phyloP scores from a whole-genome alignment of 2,797 vertebrate genomes.

The Acestrorhynchus altus region DNA sequence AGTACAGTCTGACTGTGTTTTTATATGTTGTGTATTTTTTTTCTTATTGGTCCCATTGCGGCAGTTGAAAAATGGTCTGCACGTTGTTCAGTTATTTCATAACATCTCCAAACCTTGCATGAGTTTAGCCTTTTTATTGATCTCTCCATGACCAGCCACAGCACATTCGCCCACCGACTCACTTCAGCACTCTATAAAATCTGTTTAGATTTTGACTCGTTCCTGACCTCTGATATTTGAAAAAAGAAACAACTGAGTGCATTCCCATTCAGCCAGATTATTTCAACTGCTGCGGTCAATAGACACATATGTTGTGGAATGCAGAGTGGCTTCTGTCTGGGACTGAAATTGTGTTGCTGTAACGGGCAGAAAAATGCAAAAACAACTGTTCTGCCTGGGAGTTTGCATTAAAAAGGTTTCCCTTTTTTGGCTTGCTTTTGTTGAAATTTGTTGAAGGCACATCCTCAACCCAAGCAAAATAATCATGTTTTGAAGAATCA shows the following conservation, averaged over 20 bases:
- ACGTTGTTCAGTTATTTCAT: constrained; percentile 23
- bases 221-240: constrained; percentile 49
- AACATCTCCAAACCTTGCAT: constrained; percentile 20
- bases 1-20: constrained; percentile 4
- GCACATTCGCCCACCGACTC: constrained; percentile 15
- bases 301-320: background rate
- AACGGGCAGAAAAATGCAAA: constrained; percentile 36
- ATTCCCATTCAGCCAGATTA: constrained; percentile 15
- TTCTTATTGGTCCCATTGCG: constrained; percentile 55
- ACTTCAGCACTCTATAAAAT: constrained; percentile 36
- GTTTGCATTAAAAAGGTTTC: constrained; percentile 23
- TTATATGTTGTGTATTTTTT: background rate
- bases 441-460: constrained; percentile 21
- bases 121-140: constrained; percentile 38
- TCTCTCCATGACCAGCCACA: constrained; percentile 24
- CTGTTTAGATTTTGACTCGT: constrained; percentile 40
- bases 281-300: constrained; percentile 14
- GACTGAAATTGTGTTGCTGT: constrained; percentile 8
- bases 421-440: constrained; percentile 8
- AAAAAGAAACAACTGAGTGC: constrained; percentile 41
- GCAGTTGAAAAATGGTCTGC: constrained; percentile 3
- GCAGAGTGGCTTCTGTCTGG: constrained; percentile 7
- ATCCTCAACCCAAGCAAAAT: constrained; percentile 26
- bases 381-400: constrained; percentile 11
- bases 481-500: constrained; percentile 45